Conservation (phyloP, 2,888 invertebrate genomes). For the Empis stercorea region DNA sequence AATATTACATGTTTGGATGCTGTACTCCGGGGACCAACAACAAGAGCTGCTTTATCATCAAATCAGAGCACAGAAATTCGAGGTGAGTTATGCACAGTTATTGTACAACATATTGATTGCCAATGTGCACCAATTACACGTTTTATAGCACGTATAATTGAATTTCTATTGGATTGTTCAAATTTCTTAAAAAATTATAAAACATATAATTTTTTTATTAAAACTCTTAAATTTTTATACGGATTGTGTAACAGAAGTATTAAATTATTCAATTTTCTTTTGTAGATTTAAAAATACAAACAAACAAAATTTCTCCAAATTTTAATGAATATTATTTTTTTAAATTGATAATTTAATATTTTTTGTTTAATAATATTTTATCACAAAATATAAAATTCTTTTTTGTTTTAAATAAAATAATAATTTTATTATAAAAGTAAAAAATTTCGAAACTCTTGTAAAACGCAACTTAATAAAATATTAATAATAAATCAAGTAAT, state of each 20-base stretch:
- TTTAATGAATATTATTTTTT: neutral
- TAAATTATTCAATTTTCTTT: neutral
- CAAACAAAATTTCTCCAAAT: too few relatives aligned
- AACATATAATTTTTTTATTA: slow-evolving; percentile 28
- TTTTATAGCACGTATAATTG: slow-evolving; percentile 31
- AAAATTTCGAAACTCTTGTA: too few relatives aligned
- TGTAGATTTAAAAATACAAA: neutral
- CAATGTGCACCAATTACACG: slow-evolving; percentile 35
- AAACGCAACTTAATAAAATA: too few relatives aligned
- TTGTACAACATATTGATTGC: slow-evolving; percentile 21
- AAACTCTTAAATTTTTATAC: slow-evolving; percentile 25
- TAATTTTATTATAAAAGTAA: too few relatives aligned
- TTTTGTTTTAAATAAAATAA: neutral
- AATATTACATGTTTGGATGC: slow-evolving; percentile 70
- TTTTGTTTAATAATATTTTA: neutral
- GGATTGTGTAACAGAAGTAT: slow-evolving; percentile 14
- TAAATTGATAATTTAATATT: neutral
- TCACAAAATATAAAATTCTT: too few relatives aligned
- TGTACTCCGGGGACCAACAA: slow-evolving; percentile 43
- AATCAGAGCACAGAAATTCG: slow-evolving; percentile 45
- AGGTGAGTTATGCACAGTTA: slow-evolving; percentile 38
- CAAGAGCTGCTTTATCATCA: slow-evolving; percentile 40
- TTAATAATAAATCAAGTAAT: too few relatives aligned
- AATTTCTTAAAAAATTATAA: slow-evolving; percentile 30
- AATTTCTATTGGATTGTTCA: slow-evolving; percentile 29